Percentiles rank a stretch among this genome's conserved stretches.
phyloP scores from a whole-genome alignment of 2,888 invertebrate species.

The Heliothis peltigera region DNA sequence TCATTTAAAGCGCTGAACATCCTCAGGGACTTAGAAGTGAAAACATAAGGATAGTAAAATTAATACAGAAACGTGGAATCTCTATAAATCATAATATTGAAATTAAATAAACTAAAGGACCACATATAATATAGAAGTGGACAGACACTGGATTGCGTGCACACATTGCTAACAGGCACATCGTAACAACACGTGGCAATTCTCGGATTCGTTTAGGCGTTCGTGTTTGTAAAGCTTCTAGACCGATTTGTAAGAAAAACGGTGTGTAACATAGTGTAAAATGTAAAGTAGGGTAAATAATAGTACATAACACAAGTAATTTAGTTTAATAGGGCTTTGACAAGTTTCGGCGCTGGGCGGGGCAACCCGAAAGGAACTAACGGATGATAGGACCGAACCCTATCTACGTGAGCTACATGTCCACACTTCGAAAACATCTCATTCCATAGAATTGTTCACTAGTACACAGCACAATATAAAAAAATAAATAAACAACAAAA shows the following conservation, averaged over 20 bases:
- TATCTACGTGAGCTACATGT: slow-evolving; percentile 80
- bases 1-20: slow-evolving; percentile 66
- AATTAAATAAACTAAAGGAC: slow-evolving; percentile 82
- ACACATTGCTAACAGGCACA: slow-evolving; percentile 88
- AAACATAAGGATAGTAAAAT: slow-evolving; percentile 81
- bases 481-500: slow-evolving; percentile 25
- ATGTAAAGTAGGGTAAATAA: slow-evolving; percentile 80
- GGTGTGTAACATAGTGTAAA: slow-evolving; percentile 79
- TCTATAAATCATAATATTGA: slow-evolving; percentile 77
- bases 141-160: slow-evolving; percentile 88
- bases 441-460: slow-evolving; percentile 46
- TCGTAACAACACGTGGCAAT: slow-evolving; percentile 76
- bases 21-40: slow-evolving; percentile 69
- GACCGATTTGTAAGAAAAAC: slow-evolving; percentile 65
- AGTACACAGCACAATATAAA: slow-evolving; percentile 42
- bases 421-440: slow-evolving; percentile 82
- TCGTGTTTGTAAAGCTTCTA: slow-evolving; percentile 78
- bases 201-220: slow-evolving; percentile 72
- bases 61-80: slow-evolving; percentile 79
- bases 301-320: slow-evolving; percentile 74
- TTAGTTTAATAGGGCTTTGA: slow-evolving; percentile 75
- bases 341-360: slow-evolving; percentile 88
- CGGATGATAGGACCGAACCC: slow-evolving; percentile 75
- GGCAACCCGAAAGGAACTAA: slow-evolving; percentile 82
- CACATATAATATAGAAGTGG: slow-evolving; percentile 89